Evolutionary conservation across 2,888 invertebrate species (phyloP).

Genomic region (Rambutsinella grinnellia): DNA sequence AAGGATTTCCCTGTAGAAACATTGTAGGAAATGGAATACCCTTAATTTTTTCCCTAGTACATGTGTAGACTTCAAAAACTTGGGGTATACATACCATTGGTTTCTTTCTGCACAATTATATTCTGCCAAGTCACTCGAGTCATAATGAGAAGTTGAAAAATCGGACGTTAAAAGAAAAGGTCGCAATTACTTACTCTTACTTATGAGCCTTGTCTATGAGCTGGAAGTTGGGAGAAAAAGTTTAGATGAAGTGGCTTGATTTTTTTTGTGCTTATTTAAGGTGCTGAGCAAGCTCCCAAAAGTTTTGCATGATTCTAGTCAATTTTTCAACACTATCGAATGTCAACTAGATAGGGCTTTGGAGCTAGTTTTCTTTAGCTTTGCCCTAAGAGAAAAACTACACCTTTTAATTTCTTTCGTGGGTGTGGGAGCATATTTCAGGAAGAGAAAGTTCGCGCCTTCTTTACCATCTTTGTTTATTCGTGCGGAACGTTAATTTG

Average conservation of each 20-base stretch:
- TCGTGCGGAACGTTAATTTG: conserved; percentile 41
- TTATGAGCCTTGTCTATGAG: neutral
- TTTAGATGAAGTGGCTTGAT: neutral
- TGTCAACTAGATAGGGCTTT: neutral
- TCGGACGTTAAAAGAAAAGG: neutral
- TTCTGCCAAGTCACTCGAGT: neutral
- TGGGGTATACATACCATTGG: neutral
- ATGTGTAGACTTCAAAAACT: too few relatives aligned
- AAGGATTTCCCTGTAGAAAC: conserved; percentile 46
- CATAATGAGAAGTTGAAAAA: neutral
- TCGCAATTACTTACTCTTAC: neutral
- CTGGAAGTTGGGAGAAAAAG: neutral
- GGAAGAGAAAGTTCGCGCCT: conserved; percentile 19
- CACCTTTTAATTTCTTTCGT: conserved; percentile 20
- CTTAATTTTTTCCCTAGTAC: conserved; percentile 34
- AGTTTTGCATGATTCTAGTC: neutral
- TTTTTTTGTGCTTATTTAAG: neutral
- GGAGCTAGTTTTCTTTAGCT: neutral
- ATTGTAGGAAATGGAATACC: conserved; percentile 31
- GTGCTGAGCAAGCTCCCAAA: neutral
- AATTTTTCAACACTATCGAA: neutral
- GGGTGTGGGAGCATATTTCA: too few relatives aligned
- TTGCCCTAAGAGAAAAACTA: too few relatives aligned
- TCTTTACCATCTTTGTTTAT: conserved; percentile 8
- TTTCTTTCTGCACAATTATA: neutral